Evolutionary conservation across 2,113 vertebrate species (phyloP).

Genomic region (Numenius arquata): DNA sequence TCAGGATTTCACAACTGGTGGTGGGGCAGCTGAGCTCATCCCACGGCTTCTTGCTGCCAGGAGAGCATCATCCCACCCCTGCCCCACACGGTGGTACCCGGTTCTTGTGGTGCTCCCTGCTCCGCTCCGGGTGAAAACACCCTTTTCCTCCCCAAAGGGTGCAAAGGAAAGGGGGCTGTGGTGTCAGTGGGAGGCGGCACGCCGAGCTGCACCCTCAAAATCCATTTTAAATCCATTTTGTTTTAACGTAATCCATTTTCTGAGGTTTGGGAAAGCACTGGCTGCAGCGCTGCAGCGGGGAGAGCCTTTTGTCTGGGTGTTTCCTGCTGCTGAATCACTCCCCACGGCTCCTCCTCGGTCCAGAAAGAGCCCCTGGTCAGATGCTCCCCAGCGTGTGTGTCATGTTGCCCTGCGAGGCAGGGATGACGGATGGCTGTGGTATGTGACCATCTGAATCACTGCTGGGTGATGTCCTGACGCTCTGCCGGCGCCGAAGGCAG

Average conservation of each 20-base stretch:
- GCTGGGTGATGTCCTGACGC: neutral
- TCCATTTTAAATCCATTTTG: fast-evolving
- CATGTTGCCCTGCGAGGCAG: neutral
- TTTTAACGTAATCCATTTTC: too few species aligned
- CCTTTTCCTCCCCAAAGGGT: fast-evolving
- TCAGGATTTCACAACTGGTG: neutral
- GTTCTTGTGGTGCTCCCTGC: neutral
- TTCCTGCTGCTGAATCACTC: neutral
- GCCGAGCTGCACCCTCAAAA: neutral
- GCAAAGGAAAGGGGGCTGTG: fast-evolving
- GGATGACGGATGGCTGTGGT: neutral
- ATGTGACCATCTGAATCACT: neutral
- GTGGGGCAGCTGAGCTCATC: neutral
- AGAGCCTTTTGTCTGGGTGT: neutral
- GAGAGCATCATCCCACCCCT: neutral
- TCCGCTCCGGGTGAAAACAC: fast-evolving
- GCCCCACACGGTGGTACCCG: fast-evolving
- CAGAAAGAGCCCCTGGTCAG: neutral
- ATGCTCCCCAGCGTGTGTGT: neutral
- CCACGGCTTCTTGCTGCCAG: neutral
- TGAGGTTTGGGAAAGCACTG: too few species aligned
- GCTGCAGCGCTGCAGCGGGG: fast-evolving
- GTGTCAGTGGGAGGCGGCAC: fast-evolving
- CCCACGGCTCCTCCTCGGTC: too few species aligned
- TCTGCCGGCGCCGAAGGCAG: neutral